These are phyloP conservation scores for Hesperia comma DNA, from an alignment of 2,888 invertebrate genomes.

Conservation along the genomic window DNA sequence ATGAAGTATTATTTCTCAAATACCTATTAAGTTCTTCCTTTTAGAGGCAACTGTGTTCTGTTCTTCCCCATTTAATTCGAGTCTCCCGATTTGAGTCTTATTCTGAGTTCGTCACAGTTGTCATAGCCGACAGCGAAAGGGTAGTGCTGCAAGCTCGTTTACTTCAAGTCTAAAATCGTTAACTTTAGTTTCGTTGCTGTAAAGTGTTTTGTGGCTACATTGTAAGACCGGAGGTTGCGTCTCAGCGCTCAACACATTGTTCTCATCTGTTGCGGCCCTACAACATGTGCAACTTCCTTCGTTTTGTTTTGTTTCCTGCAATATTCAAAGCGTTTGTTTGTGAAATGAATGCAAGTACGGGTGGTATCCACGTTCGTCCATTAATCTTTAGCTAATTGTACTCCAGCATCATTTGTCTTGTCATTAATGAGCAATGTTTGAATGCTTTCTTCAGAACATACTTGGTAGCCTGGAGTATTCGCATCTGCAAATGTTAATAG, in stretches of 20 bases:
- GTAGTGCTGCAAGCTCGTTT: too few relatives aligned
- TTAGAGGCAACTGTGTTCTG: too few relatives aligned
- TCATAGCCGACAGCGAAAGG: too few relatives aligned
- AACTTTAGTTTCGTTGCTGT: neutral
- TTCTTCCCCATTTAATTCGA: too few relatives aligned
- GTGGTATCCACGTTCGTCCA: neutral
- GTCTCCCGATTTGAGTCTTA: too few relatives aligned
- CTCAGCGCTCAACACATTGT: constrained; percentile 28
- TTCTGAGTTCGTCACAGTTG: too few relatives aligned
- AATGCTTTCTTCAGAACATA: neutral
- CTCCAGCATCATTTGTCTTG: neutral
- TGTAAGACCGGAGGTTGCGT: constrained; percentile 27
- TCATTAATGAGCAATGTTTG: neutral
- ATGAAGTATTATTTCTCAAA: too few relatives aligned
- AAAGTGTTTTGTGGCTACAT: constrained; percentile 5
- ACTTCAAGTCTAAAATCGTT: too few relatives aligned
- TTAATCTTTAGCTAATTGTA: constrained; percentile 24
- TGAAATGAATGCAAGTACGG: constrained; percentile 3
- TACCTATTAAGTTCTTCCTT: too few relatives aligned
- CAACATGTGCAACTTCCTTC: constrained; percentile 38
- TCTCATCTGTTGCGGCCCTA: constrained; percentile 28
- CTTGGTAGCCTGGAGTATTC: neutral
- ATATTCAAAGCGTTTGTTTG: constrained; percentile 16
- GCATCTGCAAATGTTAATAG: constrained; percentile 1
- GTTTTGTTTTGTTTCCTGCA: constrained; percentile 29